Percentiles rank a stretch among this genome's conserved stretches.
Conservation (phyloP, 2,113 vertebrate species). For the Oncorhynchus keta region DNA sequence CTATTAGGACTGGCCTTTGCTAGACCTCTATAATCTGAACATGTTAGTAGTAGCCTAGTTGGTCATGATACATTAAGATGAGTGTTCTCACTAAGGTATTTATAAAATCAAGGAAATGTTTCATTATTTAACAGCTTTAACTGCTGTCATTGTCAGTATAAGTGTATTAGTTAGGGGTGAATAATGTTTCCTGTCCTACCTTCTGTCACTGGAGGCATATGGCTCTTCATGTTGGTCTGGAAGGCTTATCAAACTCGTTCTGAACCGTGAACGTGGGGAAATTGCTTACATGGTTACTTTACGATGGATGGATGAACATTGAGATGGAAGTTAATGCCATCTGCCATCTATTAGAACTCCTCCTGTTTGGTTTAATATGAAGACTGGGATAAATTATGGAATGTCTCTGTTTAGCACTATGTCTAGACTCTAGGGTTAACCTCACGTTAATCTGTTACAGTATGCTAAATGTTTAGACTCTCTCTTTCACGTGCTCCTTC, state of each 20-base stretch:
- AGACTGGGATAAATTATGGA: not conserved
- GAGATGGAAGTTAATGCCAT: slow-evolving; percentile 14
- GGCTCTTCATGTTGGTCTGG: slow-evolving; percentile 37
- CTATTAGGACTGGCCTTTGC: too few relatives aligned
- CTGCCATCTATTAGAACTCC: slow-evolving; percentile 6
- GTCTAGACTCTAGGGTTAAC: not conserved
- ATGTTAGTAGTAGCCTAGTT: too few relatives aligned
- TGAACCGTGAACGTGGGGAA: slow-evolving; percentile 41
- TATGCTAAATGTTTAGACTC: slow-evolving; percentile 4
- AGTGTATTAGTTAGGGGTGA: not conserved
- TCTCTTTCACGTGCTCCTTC: not conserved
- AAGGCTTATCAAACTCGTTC: slow-evolving; percentile 31
- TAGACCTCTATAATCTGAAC: too few relatives aligned
- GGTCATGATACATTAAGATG: too few relatives aligned
- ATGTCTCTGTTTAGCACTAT: not conserved
- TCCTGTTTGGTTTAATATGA: slow-evolving; percentile 11
- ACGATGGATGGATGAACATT: slow-evolving; percentile 19
- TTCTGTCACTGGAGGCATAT: slow-evolving; percentile 47
- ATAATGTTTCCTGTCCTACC: not conserved
- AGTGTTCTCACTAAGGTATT: too few relatives aligned
- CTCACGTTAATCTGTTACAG: too few relatives aligned
- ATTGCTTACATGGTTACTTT: slow-evolving; percentile 26
- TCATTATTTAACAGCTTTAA: too few relatives aligned
- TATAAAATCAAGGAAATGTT: too few relatives aligned
- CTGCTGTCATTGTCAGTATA: too few relatives aligned